These are phyloP conservation scores for Tetragonula carbonaria DNA, from an alignment of 2,888 invertebrate genomes.

Conservation along the genomic window DNA sequence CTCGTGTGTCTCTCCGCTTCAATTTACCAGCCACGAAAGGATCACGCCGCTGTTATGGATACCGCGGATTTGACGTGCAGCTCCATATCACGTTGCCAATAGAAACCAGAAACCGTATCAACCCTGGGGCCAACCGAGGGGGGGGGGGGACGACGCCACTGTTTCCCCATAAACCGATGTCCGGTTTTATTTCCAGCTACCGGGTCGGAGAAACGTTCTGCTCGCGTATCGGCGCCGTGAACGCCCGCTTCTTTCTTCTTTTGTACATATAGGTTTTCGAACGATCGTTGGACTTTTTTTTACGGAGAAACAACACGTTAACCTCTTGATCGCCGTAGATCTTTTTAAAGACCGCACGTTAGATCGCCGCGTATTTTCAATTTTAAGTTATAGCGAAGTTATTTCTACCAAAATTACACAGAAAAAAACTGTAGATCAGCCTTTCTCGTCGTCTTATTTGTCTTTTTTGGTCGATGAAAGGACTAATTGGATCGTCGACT, in stretches of 20 bases:
- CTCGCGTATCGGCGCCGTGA: background rate
- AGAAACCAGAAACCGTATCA: conserved; percentile 72
- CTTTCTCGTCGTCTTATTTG: no score
- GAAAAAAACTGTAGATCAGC: no score
- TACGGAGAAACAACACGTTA: background rate
- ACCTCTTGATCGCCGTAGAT: no score
- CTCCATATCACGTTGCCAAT: conserved; percentile 71
- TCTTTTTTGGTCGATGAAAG: no score
- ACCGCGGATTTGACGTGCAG: conserved; percentile 68
- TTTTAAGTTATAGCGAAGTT: no score
- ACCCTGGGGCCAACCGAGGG: conserved; percentile 52
- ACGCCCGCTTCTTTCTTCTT: background rate
- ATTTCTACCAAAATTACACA: no score
- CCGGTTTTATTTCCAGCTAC: conserved; percentile 55
- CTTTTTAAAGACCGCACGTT: no score
- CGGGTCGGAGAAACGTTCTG: conserved; percentile 27
- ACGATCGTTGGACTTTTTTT: background rate
- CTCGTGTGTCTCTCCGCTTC: conserved; percentile 70
- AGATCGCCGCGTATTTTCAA: no score
- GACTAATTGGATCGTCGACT: no score
- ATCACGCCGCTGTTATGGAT: conserved; percentile 70
- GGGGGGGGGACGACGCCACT: conserved; percentile 45
- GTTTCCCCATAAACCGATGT: conserved; percentile 52
- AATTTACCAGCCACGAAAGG: conserved; percentile 69
- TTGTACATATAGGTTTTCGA: background rate